Conservation (phyloP, 1,140 invertebrate species). For the Patella vulgata region DNA sequence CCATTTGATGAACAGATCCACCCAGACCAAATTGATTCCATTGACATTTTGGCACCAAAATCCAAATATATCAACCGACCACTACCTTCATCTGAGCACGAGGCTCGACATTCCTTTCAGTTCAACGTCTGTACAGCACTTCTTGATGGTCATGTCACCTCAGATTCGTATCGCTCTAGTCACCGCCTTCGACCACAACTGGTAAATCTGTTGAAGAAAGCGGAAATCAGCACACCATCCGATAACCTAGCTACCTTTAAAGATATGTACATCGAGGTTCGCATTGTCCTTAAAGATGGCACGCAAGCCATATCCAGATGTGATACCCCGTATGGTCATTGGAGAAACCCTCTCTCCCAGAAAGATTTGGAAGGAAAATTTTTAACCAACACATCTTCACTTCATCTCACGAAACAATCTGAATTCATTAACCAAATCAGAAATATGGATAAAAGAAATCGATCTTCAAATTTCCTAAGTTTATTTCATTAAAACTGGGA, state of each 20-base stretch:
- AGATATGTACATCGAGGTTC: slow-evolving; percentile 52
- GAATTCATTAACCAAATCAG: slow-evolving; percentile 33
- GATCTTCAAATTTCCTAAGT: slow-evolving; percentile 21
- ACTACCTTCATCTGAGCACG: slow-evolving; percentile 43
- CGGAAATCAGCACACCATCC: slow-evolving; percentile 30
- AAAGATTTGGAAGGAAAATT: slow-evolving; percentile 46
- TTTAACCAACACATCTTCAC: slow-evolving; percentile 30
- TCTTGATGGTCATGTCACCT: slow-evolving; percentile 45
- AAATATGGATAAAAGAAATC: slow-evolving; percentile 21
- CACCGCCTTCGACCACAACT: slow-evolving; percentile 30
- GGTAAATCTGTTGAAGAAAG: slow-evolving; percentile 36
- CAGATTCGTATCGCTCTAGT: slow-evolving; percentile 33
- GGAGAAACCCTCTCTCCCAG: slow-evolving; percentile 49
- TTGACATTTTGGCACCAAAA: slow-evolving; percentile 43
- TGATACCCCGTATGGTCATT: slow-evolving; percentile 53
- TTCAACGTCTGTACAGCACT: slow-evolving; percentile 50
- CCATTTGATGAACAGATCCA: not conserved
- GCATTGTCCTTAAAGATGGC: slow-evolving; percentile 32
- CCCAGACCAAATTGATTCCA: slow-evolving; percentile 23
- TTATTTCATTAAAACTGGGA: too few species aligned
- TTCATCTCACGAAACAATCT: slow-evolving; percentile 13
- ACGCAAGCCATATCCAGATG: slow-evolving; percentile 19
- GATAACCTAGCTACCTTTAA: slow-evolving; percentile 49
- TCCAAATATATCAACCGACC: slow-evolving; percentile 55
- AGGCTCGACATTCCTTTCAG: slow-evolving; percentile 56